Evolutionary conservation across 2,888 invertebrate genomes (phyloP), one percentile per base, ranked within the genome.

Genomic region (Caenorhabditis parvicauda): DNA sequence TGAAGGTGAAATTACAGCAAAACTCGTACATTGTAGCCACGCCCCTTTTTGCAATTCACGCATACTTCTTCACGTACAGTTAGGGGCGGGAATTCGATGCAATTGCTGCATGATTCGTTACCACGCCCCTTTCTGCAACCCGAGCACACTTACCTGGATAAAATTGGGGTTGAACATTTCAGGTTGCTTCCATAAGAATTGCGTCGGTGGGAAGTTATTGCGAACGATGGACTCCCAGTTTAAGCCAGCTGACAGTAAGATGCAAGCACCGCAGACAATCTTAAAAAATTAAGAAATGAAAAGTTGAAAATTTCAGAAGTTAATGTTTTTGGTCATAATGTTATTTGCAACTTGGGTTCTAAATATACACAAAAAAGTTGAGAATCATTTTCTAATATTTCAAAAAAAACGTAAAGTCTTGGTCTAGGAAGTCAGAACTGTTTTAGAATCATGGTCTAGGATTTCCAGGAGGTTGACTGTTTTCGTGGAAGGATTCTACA

Each of bases 171-270:
- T 80, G 67, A 80, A 80, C 21, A 72, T 73, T 37, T 64, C 72
- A n/a, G 80, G 80, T 58, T 81, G 80, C 37, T 75, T 74, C 80
- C 80, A 80, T 14, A 80, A 57, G 57, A 79, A 72, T 52, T 77
- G 76, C 2, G 72, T 74, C n/a, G 80, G 80, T 9, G 80, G 79
- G 64, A 81, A 80, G 59, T 80, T 81, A 53, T 76, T 70, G 35
- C 57, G 56, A 24, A 76, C 41, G 48, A 77, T 81, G 7, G 72
- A 68, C 37, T 64, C 56, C 14, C 67, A 66, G 46, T 80, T 77
- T 28, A 72, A 43, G 9, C 67, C 54, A 17, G 69, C 64, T 27
- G 79, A 78, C 32, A 69, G 48, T 37, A 66, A 45, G 43, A 74
- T 75, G 9, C 60, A 57, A 35, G 54, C 59, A 9, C 63, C 54